A percentile compares a stretch with the other conserved stretches of the same genome.
These are phyloP conservation scores for Volucella zonaria DNA, from an alignment of 2,888 invertebrate genomes.

Conservation along the genomic window DNA sequence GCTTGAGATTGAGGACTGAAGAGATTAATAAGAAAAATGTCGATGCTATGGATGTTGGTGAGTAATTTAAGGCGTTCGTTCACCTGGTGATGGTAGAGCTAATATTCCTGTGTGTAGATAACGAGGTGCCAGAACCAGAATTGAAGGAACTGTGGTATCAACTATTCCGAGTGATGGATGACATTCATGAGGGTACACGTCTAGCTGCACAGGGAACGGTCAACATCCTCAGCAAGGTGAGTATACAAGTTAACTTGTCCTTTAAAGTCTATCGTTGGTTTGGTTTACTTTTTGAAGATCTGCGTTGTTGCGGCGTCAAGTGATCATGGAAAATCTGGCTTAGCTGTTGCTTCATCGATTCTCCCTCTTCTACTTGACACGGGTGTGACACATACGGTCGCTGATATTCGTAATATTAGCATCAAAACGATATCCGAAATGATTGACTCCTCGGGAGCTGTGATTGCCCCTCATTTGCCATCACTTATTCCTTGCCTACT, in stretches of 20 bases:
- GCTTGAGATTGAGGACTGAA: constrained; percentile 79
- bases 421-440: constrained; percentile 93
- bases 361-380: constrained; percentile 91
- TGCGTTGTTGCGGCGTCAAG: constrained; percentile 88
- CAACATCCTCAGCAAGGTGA: constrained; percentile 88
- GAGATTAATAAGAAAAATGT: constrained; percentile 74
- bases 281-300: constrained; percentile 83
- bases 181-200: constrained; percentile 94
- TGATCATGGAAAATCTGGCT: constrained; percentile 88
- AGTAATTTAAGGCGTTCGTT: constrained; percentile 42
- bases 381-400: constrained; percentile 91
- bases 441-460: constrained; percentile 90
- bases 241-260: constrained; percentile 12
- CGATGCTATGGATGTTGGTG: constrained; percentile 77
- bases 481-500: constrained; percentile 92
- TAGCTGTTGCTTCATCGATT: constrained; percentile 88
- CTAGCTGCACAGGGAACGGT: constrained; percentile 89
- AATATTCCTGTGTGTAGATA: constrained; percentile 63
- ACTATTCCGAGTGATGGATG: constrained; percentile 95
- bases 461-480: constrained; percentile 91
- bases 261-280: constrained; percentile 29
- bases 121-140: constrained; percentile 81
- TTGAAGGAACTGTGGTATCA: constrained; percentile 86
- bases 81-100: background rate
- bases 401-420: constrained; percentile 91